These are phyloP conservation scores for Poeciliopsis infans DNA, from an alignment of 2,797 vertebrate genomes.

Conservation along the genomic window DNA sequence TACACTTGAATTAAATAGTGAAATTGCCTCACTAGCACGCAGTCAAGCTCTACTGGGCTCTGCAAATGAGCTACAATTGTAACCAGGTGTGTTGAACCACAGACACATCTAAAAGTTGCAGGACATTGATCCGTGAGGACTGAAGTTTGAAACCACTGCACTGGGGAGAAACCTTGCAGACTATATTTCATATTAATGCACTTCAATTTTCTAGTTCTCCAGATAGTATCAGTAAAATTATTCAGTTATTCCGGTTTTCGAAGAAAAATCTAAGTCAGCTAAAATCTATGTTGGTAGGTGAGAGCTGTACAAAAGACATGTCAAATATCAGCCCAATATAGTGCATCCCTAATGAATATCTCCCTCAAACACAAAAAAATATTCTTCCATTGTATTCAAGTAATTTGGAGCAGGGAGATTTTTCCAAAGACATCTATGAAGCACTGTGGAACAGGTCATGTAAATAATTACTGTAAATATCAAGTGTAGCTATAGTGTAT, in stretches of 20 bases:
- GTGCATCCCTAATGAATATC: background rate
- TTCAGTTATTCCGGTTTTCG: background rate
- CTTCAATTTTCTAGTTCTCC: background rate
- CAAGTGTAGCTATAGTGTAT: background rate
- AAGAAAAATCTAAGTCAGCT: background rate
- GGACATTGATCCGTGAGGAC: no score
- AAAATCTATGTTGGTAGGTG: background rate
- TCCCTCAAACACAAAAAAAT: background rate
- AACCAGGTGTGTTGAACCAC: no score
- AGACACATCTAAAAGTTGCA: no score
- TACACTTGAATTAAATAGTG: no score
- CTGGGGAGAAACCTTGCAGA: no score
- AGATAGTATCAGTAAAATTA: background rate
- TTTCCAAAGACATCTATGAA: background rate
- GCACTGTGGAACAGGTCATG: no score
- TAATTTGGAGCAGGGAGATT: background rate
- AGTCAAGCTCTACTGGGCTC: no score
- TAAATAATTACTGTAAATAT: background rate
- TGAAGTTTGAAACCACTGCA: no score
- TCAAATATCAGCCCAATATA: background rate
- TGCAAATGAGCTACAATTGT: no score
- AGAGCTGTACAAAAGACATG: background rate
- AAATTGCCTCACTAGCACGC: no score
- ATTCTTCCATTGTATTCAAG: background rate
- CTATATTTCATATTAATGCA: background rate